These are phyloP conservation scores for Lichenostomus cassidix DNA, from an alignment of 2,113 vertebrate genomes.

Conservation along the genomic window DNA sequence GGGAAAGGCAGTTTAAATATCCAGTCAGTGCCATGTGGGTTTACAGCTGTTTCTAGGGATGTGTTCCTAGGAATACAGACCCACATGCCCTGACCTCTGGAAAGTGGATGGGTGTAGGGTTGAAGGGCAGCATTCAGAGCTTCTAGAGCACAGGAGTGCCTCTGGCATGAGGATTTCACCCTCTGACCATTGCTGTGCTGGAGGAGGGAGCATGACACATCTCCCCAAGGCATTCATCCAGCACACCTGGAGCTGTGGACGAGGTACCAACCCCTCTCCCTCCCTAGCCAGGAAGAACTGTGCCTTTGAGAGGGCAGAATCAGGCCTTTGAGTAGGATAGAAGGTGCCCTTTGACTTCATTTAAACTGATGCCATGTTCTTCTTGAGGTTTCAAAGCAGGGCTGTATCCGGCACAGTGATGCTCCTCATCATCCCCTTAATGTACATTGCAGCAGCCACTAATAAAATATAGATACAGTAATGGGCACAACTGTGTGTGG, in stretches of 20 bases:
- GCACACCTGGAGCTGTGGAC: not conserved
- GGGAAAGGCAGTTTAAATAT: not conserved
- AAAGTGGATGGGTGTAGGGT: not conserved
- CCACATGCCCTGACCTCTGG: not conserved
- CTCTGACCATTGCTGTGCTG: rapidly evolving
- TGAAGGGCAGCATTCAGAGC: not conserved
- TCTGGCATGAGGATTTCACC: not conserved
- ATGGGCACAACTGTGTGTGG: not conserved
- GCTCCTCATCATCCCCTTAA: not conserved
- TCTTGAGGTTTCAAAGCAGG: not conserved
- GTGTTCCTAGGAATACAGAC: not conserved
- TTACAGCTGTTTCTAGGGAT: not conserved
- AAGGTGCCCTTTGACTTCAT: not conserved
- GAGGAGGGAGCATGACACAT: rapidly evolving
- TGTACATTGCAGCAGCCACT: not conserved
- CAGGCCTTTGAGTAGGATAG: not conserved
- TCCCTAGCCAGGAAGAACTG: no score
- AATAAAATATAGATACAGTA: conserved; percentile 4
- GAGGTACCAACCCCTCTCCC: not conserved
- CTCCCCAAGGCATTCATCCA: not conserved
- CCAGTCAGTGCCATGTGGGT: not conserved
- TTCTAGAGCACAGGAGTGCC: not conserved
- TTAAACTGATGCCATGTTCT: not conserved
- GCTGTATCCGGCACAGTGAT: not conserved
- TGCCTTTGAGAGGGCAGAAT: not conserved